Percentiles rank a stretch among this genome's conserved stretches.
These are phyloP conservation scores for Phoenoteleia sp. DNA, from an alignment of 2,888 invertebrate species.

Conservation along the genomic window DNA sequence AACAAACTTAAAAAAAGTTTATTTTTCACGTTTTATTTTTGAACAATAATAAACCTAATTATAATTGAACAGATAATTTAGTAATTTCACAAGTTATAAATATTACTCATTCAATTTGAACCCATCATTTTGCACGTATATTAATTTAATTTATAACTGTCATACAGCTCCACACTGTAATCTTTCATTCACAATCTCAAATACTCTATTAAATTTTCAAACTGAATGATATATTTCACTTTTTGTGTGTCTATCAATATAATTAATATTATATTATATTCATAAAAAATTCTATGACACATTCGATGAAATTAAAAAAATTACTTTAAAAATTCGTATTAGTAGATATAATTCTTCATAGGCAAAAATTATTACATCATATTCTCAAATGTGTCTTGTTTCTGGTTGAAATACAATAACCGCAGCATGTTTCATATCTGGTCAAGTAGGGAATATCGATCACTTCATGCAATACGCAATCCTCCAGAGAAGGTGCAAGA, in stretches of 20 bases:
- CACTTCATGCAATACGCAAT: conserved; percentile 28
- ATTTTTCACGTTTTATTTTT: no score
- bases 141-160: background rate
- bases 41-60: no score
- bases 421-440: conserved; percentile 51
- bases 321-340: conserved; percentile 6
- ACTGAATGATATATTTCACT: background rate
- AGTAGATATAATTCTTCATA: conserved; percentile 4
- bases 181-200: no score
- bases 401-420: conserved; percentile 60
- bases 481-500: conserved; percentile 20
- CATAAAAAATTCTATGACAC: background rate
- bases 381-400: conserved; percentile 51
- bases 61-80: background rate
- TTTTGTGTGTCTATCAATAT: background rate
- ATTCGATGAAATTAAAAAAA: no score
- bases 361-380: conserved; percentile 27
- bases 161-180: no score
- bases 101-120: background rate
- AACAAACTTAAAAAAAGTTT: no score
- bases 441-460: conserved; percentile 57
- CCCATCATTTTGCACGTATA: background rate
- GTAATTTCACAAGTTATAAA: background rate
- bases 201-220: background rate
- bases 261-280: background rate